Evolutionary conservation across 2,888 invertebrate species (phyloP).

Genomic region (Gryllus longicercus): DNA sequence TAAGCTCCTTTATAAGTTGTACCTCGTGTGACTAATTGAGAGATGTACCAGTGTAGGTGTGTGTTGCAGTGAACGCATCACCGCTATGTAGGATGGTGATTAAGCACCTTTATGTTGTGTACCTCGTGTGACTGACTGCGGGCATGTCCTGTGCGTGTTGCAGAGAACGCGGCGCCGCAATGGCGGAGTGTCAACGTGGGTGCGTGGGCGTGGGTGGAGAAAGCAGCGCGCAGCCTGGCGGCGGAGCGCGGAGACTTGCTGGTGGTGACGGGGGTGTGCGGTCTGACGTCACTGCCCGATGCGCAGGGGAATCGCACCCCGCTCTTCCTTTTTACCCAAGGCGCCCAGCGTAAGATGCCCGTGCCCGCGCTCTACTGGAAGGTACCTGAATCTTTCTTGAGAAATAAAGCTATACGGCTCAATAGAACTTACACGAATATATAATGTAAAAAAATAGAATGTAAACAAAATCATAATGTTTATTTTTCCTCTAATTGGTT

Average conservation of each 20-base stretch:
- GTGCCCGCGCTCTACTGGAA: neutral
- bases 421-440: too few species aligned
- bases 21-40: too few species aligned
- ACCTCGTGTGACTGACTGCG: too few species aligned
- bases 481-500: too few species aligned
- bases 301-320: neutral
- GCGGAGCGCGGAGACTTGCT: neutral
- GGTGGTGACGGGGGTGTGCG: neutral
- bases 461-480: too few species aligned
- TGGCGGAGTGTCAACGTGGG: neutral
- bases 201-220: neutral
- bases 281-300: neutral
- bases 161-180: neutral
- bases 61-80: too few species aligned
- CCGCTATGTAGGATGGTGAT: too few species aligned
- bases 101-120: too few species aligned
- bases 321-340: neutral
- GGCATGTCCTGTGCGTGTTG: neutral
- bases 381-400: neutral
- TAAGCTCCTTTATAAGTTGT: too few species aligned
- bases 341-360: neutral
- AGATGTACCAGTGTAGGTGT: too few species aligned
- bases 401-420: too few species aligned
- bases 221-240: neutral
- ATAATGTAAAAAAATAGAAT: too few species aligned